phyloP scores from a whole-genome alignment of 2,888 invertebrate genomes.

The Geotrupes spiniger region DNA sequence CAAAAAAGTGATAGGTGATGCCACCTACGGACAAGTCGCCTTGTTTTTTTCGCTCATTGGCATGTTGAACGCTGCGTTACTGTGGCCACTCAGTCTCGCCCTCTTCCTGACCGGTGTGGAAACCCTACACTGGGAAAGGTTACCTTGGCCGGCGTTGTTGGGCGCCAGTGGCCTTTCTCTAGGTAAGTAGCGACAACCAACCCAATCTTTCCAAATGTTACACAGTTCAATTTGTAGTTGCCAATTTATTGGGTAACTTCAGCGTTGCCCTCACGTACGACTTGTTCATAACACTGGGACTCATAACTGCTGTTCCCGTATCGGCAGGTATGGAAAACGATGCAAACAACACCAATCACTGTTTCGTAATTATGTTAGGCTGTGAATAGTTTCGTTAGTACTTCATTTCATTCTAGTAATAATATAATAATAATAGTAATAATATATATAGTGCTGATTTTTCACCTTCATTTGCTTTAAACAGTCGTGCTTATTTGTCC shows the following conservation, averaged over 20 bases:
- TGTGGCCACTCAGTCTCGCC: slow-evolving; percentile 89
- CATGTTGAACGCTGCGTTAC: slow-evolving; percentile 77
- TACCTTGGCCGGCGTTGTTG: slow-evolving; percentile 86
- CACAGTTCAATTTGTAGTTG: slow-evolving; percentile 60
- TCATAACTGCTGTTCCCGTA: slow-evolving; percentile 91
- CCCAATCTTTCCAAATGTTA: background rate
- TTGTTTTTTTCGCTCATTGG: slow-evolving; percentile 91
- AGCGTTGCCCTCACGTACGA: slow-evolving; percentile 92
- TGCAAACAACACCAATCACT: background rate
- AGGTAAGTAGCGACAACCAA: slow-evolving; percentile 57
- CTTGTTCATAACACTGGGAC: slow-evolving; percentile 89
- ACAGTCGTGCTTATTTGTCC: no score
- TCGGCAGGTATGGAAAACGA: slow-evolving; percentile 73
- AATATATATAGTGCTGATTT: no score
- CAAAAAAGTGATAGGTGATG: slow-evolving; percentile 90
- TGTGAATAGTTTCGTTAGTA: no score
- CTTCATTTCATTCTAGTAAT: no score
- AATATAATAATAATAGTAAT: no score
- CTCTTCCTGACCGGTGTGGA: slow-evolving; percentile 86
- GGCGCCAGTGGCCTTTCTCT: slow-evolving; percentile 77
- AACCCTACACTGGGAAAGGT: slow-evolving; percentile 72
- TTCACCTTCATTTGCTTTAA: no score
- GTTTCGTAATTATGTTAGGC: no score
- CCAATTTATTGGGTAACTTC: slow-evolving; percentile 91
- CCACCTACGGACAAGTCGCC: slow-evolving; percentile 88